Evolutionary conservation across 1,140 invertebrate species (phyloP).

Genomic region (Oedothorax gibbosus): DNA sequence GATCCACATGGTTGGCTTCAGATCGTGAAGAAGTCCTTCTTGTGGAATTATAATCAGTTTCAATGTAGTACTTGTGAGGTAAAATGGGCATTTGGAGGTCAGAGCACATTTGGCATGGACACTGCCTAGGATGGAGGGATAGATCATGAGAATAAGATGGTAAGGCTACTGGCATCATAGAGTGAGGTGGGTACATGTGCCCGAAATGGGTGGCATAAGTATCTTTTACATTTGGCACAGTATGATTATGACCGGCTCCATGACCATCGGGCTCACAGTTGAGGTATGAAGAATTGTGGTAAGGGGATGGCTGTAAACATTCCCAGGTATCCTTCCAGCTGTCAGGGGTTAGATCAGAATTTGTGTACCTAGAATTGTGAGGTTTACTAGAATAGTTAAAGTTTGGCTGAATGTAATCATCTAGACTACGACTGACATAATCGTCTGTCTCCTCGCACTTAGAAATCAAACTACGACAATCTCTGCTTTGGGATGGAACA

Average conservation of each 20-base stretch:
- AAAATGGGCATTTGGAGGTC: slow-evolving; percentile 26
- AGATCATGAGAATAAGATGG: slow-evolving; percentile 39
- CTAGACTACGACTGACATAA: slow-evolving; percentile 37
- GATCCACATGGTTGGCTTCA: slow-evolving; percentile 17
- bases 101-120: slow-evolving; percentile 46
- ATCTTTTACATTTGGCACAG: slow-evolving; percentile 57
- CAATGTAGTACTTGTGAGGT: slow-evolving; percentile 21
- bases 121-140: slow-evolving; percentile 32
- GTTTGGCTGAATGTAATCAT: slow-evolving; percentile 42
- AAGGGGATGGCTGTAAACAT: slow-evolving; percentile 19
- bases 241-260: slow-evolving; percentile 34
- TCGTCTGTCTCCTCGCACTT: slow-evolving; percentile 48
- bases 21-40: not conserved
- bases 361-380: slow-evolving; percentile 39
- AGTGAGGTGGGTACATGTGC: slow-evolving; percentile 43
- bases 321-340: slow-evolving; percentile 50
- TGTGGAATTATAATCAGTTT: slow-evolving; percentile 23
- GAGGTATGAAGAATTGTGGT: slow-evolving; percentile 13
- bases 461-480: slow-evolving; percentile 16
- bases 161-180: slow-evolving; percentile 43
- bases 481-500: slow-evolving; percentile 27
- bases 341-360: slow-evolving; percentile 40
- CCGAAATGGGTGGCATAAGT: slow-evolving; percentile 32
- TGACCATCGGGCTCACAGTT: slow-evolving; percentile 37
- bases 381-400: slow-evolving; percentile 48